A percentile compares a stretch with the other conserved stretches of the same genome.
Evolutionary conservation across 2,888 invertebrate genomes (phyloP).

Genomic region (Drosophila ochracea): DNA sequence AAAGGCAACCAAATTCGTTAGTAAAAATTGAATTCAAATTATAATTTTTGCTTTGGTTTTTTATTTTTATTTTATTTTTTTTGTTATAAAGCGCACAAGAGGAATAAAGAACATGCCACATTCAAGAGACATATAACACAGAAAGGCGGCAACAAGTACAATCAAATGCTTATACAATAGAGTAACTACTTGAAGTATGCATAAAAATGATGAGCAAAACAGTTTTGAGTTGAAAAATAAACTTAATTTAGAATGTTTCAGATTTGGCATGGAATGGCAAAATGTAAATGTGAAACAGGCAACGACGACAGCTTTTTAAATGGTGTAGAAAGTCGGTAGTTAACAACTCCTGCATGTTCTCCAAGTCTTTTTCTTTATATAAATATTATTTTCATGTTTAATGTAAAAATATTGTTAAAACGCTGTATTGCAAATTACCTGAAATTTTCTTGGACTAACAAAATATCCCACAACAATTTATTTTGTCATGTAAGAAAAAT

Average conservation of each 20-base stretch:
- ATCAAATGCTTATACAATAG: conserved; percentile 8
- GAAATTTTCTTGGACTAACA: not conserved
- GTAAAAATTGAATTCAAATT: conserved; percentile 59
- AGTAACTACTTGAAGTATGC: conserved; percentile 22
- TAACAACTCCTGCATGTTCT: not conserved
- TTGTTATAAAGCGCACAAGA: conserved; percentile 64
- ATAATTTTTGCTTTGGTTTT: conserved; percentile 35
- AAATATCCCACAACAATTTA: not conserved
- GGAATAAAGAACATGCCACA: conserved; percentile 59
- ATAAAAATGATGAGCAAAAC: conserved; percentile 18
- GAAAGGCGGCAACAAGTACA: conserved; percentile 47
- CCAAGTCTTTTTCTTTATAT: not conserved
- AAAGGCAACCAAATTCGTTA: conserved; percentile 71
- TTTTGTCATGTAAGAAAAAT: not conserved
- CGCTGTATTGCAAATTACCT: not conserved
- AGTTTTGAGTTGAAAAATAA: conserved; percentile 18
- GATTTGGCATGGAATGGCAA: conserved; percentile 2
- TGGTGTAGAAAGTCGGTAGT: conserved; percentile 1
- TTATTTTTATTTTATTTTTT: conserved; percentile 7
- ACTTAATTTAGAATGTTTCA: conserved; percentile 22
- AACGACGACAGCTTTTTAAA: conserved; percentile 45
- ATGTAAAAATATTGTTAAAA: not conserved
- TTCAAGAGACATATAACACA: conserved; percentile 56
- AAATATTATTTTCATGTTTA: not conserved
- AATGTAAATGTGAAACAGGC: conserved; percentile 42